phyloP scores from a whole-genome alignment of 2,797 vertebrate species.

The Aldrovandia affinis region DNA sequence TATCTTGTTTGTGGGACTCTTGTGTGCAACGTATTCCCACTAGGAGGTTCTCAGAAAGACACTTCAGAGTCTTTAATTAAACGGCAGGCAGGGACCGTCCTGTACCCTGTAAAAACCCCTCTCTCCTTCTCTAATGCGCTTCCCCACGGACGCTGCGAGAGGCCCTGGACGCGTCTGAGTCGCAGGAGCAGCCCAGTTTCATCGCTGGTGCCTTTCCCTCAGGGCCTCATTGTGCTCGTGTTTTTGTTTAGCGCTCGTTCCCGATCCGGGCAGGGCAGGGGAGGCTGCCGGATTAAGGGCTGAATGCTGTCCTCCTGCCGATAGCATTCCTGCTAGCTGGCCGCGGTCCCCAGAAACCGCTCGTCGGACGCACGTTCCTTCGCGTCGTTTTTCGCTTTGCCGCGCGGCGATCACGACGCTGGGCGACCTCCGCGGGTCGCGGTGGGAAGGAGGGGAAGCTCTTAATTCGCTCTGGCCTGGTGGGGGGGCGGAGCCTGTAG shows the following conservation, averaged over 20 bases:
- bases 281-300: slow-evolving; percentile 33
- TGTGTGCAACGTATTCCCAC: slow-evolving; percentile 19
- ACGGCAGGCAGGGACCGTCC: slow-evolving; percentile 34
- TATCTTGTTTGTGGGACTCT: slow-evolving; percentile 48
- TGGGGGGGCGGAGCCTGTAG: slow-evolving; percentile 40
- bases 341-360: background rate
- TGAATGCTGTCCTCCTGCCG: slow-evolving; percentile 40
- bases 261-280: background rate
- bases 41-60: slow-evolving; percentile 45
- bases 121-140: slow-evolving; percentile 18
- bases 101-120: slow-evolving; percentile 22
- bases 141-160: slow-evolving; percentile 23
- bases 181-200: no score
- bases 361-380: slow-evolving; percentile 39
- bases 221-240: background rate
- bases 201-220: no score
- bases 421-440: slow-evolving; percentile 27
- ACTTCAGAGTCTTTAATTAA: slow-evolving; percentile 47
- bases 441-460: slow-evolving; percentile 18
- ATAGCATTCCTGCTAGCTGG: slow-evolving; percentile 27
- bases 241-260: background rate
- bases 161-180: background rate
- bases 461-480: slow-evolving; percentile 37
- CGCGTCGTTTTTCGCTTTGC: slow-evolving; percentile 43
- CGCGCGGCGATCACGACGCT: slow-evolving; percentile 47